These are phyloP conservation scores for Cassiopea andromeda DNA, from an alignment of 30 jellyfish, hydroid and myxozoan genomes.

Conservation along the genomic window DNA sequence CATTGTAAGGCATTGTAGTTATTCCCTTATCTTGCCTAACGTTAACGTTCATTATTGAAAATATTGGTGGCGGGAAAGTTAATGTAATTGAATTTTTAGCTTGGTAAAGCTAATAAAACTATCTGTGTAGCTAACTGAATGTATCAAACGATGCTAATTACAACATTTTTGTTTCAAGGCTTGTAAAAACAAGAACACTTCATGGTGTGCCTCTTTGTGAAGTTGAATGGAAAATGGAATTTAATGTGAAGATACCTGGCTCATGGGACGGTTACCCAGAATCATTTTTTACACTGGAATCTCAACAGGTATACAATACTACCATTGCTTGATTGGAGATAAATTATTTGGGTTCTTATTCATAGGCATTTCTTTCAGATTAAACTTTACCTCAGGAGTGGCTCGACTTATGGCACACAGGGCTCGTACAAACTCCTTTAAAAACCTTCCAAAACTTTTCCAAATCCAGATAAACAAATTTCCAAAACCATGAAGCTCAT, in stretches of 20 bases:
- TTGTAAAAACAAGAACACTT: slow-evolving; percentile 72
- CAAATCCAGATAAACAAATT: too few relatives aligned
- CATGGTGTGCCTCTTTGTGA: slow-evolving; percentile 82
- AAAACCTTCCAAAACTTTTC: too few relatives aligned
- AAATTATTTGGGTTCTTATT: not conserved
- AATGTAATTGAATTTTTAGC: too few relatives aligned
- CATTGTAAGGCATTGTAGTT: too few relatives aligned
- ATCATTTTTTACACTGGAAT: slow-evolving; percentile 65
- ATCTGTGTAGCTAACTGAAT: not conserved
- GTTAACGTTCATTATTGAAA: too few relatives aligned
- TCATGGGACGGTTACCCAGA: slow-evolving; percentile 78
- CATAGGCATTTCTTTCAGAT: not conserved
- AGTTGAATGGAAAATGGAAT: slow-evolving; percentile 71
- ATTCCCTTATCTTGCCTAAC: too few relatives aligned
- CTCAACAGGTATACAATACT: slow-evolving; percentile 69
- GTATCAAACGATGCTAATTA: not conserved
- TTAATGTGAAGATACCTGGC: not conserved
- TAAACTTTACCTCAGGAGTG: not conserved
- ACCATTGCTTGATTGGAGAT: not conserved
- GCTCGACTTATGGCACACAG: too few relatives aligned
- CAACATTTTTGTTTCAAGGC: slow-evolving; percentile 18
- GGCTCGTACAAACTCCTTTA: too few relatives aligned
- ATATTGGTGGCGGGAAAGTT: too few relatives aligned
- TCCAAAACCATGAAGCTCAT: too few relatives aligned
- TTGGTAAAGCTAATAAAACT: too few relatives aligned